Evolutionary conservation across 2,797 vertebrate genomes (phyloP), one percentile per base, ranked within the genome.

Genomic region (Eremophila alpestris): DNA sequence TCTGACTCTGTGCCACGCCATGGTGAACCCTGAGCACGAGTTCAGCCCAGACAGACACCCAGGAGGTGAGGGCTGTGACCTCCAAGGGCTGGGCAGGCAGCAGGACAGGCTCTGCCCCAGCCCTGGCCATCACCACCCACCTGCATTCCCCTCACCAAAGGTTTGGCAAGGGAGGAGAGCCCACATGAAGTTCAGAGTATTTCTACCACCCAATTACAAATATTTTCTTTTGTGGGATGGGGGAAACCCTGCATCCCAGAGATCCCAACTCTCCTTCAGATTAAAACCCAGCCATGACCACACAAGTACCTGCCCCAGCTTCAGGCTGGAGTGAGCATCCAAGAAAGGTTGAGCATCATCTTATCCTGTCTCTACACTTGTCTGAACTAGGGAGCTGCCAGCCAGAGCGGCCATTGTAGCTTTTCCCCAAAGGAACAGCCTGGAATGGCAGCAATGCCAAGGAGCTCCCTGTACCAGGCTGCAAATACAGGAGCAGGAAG

Each of bases 241-340:
- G 12, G 26, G 17, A 80, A 75, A 74, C 19, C 3, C 24, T 38
- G 46, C 34, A 54, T 19, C 55, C 7, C 6, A 17, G 23, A 27
- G 27, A n/a, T 55, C 22, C 11, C 30, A 77, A 22, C 29, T 85
- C 34, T 63, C 40, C 51, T 79, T 23, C 26, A 59, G 32, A 63
- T 13, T 5, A 34, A 83, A 83, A 83, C 4, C 16, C 41, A 80
- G 17, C 14, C 0, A 0, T 1, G 4, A 59, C 15, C 0, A 0
- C 40, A 23, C 0, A 0, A 77, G 41, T 40, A 54, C 49, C n/a
- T 75, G 46, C 10, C 16, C 38, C 62, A 64, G 10, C 16, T 16
- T 21, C 32, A 70, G 45, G 41, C 13, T 48, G 34, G 10, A 1
- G 0, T 1, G 2, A 27, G 26, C 7, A 10, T 67, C 48, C 19